Conservation (phyloP, 2,113 vertebrate species). For the Ailurus styani region DNA sequence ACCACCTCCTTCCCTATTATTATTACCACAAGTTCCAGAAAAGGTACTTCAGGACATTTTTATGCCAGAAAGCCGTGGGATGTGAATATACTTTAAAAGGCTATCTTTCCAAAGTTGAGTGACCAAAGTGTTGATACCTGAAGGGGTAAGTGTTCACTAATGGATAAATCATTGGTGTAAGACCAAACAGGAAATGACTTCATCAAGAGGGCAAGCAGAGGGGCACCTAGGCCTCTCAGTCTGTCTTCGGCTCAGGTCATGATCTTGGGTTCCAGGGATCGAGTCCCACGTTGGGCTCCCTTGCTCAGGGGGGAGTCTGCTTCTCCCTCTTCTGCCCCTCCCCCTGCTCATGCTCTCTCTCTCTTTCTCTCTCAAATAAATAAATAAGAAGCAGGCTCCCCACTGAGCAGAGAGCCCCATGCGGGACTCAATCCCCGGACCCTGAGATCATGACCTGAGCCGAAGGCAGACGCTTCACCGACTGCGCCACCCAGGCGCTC, state of each 20-base stretch:
- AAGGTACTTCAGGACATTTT: background rate
- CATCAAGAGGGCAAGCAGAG: background rate
- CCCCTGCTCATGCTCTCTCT: too few relatives aligned
- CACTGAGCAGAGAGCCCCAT: background rate
- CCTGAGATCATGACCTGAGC: background rate
- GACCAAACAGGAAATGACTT: background rate
- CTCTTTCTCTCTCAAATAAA: too few relatives aligned
- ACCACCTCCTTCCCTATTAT: background rate
- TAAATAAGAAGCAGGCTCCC: background rate
- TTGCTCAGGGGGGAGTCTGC: background rate
- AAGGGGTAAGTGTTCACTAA: background rate
- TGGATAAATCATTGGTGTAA: background rate
- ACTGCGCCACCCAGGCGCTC: background rate
- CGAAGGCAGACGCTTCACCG: background rate
- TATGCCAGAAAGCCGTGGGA: background rate
- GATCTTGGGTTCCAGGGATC: background rate
- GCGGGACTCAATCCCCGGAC: background rate
- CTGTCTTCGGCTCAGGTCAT: background rate
- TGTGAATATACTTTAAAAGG: conserved; percentile 10
- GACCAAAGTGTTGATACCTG: background rate
- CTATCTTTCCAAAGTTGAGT: background rate
- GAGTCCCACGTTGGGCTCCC: background rate
- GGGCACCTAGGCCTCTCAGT: background rate
- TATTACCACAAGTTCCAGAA: background rate
- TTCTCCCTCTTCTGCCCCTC: too few relatives aligned